Conservation (phyloP, 2,797 vertebrate genomes). For the Astyanax mexicanus region DNA sequence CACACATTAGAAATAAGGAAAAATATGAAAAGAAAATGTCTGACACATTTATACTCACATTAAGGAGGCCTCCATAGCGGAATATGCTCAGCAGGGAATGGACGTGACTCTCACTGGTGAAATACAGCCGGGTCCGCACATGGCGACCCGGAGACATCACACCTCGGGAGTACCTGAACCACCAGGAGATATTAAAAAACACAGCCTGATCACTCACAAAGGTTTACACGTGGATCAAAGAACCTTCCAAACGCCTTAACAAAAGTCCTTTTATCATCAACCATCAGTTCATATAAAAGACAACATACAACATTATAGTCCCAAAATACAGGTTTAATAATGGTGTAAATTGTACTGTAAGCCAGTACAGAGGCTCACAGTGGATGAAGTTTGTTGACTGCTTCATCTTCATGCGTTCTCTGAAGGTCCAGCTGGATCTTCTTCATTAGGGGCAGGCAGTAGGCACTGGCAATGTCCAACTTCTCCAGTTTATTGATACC, state of each 20-base stretch:
- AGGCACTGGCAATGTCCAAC: conserved; percentile 89
- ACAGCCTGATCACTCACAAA: conserved; percentile 49
- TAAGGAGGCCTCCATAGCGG: conserved; percentile 88
- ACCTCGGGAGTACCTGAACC: conserved; percentile 87
- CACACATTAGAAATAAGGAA: background rate
- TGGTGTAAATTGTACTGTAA: background rate
- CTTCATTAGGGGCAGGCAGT: conserved; percentile 88
- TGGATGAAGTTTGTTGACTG: conserved; percentile 91
- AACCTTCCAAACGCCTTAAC: background rate
- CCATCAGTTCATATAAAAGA: no score
- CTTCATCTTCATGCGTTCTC: conserved; percentile 91
- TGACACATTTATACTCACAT: conserved; percentile 74
- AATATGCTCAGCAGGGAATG: conserved; percentile 92
- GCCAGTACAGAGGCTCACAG: conserved; percentile 78
- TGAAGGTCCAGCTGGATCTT: conserved; percentile 91
- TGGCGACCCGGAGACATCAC: conserved; percentile 91
- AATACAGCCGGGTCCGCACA: conserved; percentile 88
- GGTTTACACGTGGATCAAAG: conserved; percentile 11
- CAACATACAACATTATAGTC: background rate
- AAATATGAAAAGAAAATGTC: background rate
- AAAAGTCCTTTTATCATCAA: no score
- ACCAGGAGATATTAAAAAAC: conserved; percentile 50
- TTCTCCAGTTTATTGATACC: conserved; percentile 89
- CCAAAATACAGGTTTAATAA: background rate
- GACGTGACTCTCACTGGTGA: conserved; percentile 91